Evolutionary conservation across 2,797 vertebrate genomes (phyloP).

Genomic region (Calcarius lapponicus): DNA sequence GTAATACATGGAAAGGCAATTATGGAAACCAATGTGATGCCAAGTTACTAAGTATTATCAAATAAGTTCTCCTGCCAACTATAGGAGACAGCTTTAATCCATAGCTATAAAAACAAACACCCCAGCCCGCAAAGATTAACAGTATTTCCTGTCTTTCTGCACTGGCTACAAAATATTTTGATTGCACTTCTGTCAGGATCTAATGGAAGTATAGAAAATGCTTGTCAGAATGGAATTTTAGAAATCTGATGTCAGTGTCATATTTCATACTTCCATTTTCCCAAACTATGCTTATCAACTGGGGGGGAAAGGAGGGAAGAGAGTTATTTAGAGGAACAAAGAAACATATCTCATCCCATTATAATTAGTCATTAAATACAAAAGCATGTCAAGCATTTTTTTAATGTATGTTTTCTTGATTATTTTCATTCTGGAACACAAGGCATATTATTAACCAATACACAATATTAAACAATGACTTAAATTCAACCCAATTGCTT

Average conservation of each 20-base stretch:
- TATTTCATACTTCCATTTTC: background rate
- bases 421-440: background rate
- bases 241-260: background rate
- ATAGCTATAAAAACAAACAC: constrained; percentile 1
- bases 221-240: background rate
- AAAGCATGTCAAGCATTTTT: background rate
- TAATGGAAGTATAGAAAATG: background rate
- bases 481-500: background rate
- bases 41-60: background rate
- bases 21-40: background rate
- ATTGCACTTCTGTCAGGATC: background rate
- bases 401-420: background rate
- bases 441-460: background rate
- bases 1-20: background rate
- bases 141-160: background rate
- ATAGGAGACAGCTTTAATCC: background rate
- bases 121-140: background rate
- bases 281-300: background rate
- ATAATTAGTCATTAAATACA: background rate
- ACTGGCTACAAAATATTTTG: background rate
- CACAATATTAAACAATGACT: background rate
- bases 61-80: background rate
- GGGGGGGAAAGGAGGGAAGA: background rate
- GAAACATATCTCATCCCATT: background rate
- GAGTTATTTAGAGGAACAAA: background rate